A percentile compares a stretch with the other conserved stretches of the same genome.
Evolutionary conservation across 2,113 vertebrate species (phyloP).

Genomic region (Corythornis cristatus): DNA sequence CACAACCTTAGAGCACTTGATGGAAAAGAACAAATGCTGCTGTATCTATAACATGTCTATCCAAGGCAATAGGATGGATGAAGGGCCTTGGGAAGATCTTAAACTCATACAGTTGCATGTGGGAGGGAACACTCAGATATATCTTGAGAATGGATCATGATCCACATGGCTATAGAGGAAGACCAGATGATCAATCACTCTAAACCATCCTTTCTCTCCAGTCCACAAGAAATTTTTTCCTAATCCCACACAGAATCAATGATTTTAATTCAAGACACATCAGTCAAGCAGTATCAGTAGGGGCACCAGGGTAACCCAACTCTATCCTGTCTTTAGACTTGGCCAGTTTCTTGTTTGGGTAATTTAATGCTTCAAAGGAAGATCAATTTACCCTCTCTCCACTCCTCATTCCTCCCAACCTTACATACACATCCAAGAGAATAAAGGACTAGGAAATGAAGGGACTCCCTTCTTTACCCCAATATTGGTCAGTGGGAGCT

Average conservation of each 20-base stretch:
- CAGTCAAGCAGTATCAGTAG: not conserved
- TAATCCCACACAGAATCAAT: not conserved
- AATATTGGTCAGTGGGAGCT: conserved; percentile 60
- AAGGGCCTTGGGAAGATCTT: not conserved
- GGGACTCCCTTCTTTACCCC: conserved; percentile 45
- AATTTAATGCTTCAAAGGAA: conserved; percentile 65
- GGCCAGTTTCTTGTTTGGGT: conserved; percentile 32
- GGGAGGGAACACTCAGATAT: not conserved
- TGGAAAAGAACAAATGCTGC: not conserved
- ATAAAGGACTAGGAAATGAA: conserved; percentile 31
- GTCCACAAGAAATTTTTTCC: not conserved
- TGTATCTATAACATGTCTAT: not conserved
- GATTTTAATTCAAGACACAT: conserved; percentile 22
- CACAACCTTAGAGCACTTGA: not conserved
- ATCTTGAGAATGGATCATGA: not conserved
- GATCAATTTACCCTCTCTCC: conserved; percentile 31
- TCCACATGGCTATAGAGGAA: not conserved
- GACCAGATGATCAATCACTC: not conserved
- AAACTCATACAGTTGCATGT: not conserved
- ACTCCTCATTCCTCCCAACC: not conserved
- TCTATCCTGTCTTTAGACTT: not conserved
- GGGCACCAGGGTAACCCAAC: not conserved
- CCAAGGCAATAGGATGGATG: not conserved
- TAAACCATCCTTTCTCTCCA: not conserved
- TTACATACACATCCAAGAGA: conserved; percentile 40